Evolutionary conservation across 2,797 vertebrate species (phyloP).

Genomic region (Acanthis flammea): DNA sequence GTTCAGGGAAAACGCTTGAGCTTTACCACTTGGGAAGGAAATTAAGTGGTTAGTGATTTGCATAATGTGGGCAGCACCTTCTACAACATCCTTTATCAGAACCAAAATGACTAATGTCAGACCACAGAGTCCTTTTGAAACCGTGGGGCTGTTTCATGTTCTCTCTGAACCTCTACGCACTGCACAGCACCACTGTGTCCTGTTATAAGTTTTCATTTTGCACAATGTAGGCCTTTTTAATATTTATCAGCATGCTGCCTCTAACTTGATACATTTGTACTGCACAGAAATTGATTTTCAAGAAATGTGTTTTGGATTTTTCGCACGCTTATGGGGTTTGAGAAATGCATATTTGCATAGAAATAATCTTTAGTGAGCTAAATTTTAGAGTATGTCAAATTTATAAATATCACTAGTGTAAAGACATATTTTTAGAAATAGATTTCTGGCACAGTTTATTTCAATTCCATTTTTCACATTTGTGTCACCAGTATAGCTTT

Average conservation of each 20-base stretch:
- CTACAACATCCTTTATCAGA: constrained; percentile 42
- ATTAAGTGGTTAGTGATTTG: constrained; percentile 51
- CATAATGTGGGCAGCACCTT: constrained; percentile 32
- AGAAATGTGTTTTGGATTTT: constrained; percentile 85
- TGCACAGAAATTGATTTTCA: constrained; percentile 85
- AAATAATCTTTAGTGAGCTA: constrained; percentile 85
- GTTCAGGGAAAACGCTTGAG: constrained; percentile 42
- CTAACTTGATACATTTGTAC: constrained; percentile 71
- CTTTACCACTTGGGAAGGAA: constrained; percentile 41
- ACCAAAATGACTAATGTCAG: constrained; percentile 63
- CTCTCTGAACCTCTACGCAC: constrained; percentile 31
- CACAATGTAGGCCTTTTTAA: constrained; percentile 80
- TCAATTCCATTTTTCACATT: constrained; percentile 61
- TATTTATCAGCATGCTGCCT: constrained; percentile 81
- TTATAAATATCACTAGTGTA: constrained; percentile 68
- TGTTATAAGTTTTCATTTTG: constrained; percentile 69
- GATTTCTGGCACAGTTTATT: constrained; percentile 59
- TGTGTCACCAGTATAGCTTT: constrained; percentile 30
- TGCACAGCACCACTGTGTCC: not conserved
- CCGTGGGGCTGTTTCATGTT: constrained; percentile 22
- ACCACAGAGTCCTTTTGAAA: constrained; percentile 33
- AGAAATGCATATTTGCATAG: constrained; percentile 80
- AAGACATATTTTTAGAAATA: constrained; percentile 66
- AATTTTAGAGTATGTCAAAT: constrained; percentile 77
- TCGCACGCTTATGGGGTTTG: constrained; percentile 67